These are phyloP conservation scores for Sebastolobus alascanus DNA, from an alignment of 2,797 vertebrate genomes.

Conservation along the genomic window DNA sequence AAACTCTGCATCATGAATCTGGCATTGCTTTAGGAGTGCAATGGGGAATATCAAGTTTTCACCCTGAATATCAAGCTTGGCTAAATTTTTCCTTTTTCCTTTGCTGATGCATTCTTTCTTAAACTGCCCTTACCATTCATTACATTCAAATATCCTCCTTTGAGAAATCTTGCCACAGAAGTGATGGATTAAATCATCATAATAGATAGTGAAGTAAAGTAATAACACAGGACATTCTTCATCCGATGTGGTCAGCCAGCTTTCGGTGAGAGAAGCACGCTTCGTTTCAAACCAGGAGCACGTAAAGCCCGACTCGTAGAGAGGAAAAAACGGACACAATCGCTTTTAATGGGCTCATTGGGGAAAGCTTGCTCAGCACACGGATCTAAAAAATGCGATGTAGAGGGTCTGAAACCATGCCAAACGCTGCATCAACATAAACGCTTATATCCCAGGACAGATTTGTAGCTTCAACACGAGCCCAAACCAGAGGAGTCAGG, in stretches of 20 bases:
- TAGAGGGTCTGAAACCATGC: slow-evolving; percentile 12
- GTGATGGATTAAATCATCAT: slow-evolving; percentile 34
- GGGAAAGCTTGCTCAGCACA: slow-evolving; percentile 50
- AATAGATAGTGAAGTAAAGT: slow-evolving; percentile 13
- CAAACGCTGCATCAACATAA: slow-evolving; percentile 45
- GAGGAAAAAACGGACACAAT: slow-evolving; percentile 1
- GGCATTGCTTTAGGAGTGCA: background rate
- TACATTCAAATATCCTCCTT: background rate
- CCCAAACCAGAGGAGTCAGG: slow-evolving; percentile 61
- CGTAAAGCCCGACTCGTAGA: background rate
- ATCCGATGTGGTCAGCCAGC: slow-evolving; percentile 40
- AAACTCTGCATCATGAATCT: background rate
- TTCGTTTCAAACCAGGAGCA: slow-evolving; percentile 27
- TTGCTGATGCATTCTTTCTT: background rate
- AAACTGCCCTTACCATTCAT: background rate
- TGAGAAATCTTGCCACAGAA: background rate
- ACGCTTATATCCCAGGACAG: slow-evolving; percentile 24
- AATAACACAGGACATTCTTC: slow-evolving; percentile 36
- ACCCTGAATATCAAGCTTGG: background rate
- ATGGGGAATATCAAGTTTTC: background rate
- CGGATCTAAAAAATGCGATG: slow-evolving; percentile 12
- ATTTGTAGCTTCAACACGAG: slow-evolving; percentile 40
- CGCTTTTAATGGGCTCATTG: slow-evolving; percentile 21
- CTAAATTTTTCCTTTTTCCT: background rate
- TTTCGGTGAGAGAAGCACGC: slow-evolving; percentile 17